Conservation (phyloP, 2,888 invertebrate species). For the Xylocampa areola region DNA sequence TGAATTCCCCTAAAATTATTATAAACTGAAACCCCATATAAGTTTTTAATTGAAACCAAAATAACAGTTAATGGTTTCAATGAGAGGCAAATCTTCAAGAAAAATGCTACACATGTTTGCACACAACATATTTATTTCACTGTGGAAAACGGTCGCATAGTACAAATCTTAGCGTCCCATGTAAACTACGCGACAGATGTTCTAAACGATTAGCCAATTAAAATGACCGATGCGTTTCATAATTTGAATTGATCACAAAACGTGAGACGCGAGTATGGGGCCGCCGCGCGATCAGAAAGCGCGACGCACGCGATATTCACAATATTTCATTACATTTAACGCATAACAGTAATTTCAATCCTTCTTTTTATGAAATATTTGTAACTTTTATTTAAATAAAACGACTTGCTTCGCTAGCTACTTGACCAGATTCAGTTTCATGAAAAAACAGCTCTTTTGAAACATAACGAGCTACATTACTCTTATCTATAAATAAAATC, state of each 20-base stretch:
- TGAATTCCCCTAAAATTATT: too few relatives aligned
- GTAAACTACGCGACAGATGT: conserved; percentile 29
- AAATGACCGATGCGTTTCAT: conserved; percentile 64
- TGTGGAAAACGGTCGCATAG: background rate
- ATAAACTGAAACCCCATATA: too few relatives aligned
- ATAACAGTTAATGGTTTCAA: too few relatives aligned
- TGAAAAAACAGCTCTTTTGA: too few relatives aligned
- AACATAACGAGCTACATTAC: too few relatives aligned
- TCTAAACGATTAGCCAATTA: conserved; percentile 33
- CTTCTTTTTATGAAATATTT: conserved; percentile 26
- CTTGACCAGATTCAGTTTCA: too few relatives aligned
- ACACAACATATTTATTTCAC: too few relatives aligned
- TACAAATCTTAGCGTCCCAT: conserved; percentile 6
- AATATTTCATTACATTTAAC: conserved; percentile 51
- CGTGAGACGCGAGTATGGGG: conserved; percentile 12
- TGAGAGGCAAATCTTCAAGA: too few relatives aligned
- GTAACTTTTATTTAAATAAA: conserved; percentile 2
- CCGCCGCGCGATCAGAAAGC: conserved; percentile 50
- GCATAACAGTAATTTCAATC: conserved; percentile 34
- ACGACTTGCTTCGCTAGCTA: too few relatives aligned
- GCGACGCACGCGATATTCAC: conserved; percentile 54
- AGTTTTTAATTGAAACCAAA: too few relatives aligned
- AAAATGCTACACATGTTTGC: too few relatives aligned
- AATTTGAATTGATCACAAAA: conserved; percentile 65
- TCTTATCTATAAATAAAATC: too few relatives aligned